Evolutionary conservation across 2,888 invertebrate species (phyloP).

Genomic region (Tromatobia lineatoria): DNA sequence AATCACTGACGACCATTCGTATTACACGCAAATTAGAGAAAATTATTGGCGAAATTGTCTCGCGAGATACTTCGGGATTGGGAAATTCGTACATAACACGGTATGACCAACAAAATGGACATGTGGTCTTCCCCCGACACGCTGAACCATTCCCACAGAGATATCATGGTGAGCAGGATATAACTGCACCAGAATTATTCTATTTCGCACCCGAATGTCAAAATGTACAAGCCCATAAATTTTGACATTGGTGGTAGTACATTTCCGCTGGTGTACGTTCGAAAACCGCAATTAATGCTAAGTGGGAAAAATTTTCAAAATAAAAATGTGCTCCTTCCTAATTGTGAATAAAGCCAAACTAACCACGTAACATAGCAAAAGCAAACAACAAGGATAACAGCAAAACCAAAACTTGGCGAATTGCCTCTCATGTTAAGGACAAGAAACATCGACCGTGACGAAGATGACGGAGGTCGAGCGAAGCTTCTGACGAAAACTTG

Average conservation of each 20-base stretch:
- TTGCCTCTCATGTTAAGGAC: not conserved
- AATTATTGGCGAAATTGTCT: constrained; percentile 37
- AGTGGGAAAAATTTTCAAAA: constrained; percentile 2
- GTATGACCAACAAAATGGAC: constrained; percentile 30
- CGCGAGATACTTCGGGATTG: not conserved
- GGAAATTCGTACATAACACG: not conserved
- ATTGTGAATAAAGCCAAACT: not conserved
- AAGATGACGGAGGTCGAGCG: not conserved
- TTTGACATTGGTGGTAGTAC: constrained; percentile 11
- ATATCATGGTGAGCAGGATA: not conserved
- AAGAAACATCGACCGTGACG: constrained; percentile 8
- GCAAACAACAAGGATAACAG: no score
- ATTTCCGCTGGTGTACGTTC: not conserved
- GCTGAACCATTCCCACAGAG: not conserved
- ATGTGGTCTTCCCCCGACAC: constrained; percentile 35
- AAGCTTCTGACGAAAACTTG: constrained; percentile 17
- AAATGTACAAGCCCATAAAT: constrained; percentile 22
- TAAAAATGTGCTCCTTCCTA: not conserved
- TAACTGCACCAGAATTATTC: not conserved
- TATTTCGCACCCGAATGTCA: constrained; percentile 13
- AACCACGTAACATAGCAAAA: not conserved
- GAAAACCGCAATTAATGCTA: not conserved
- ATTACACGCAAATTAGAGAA: constrained; percentile 51
- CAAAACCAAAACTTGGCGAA: not conserved
- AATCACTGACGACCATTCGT: constrained; percentile 38